Conservation (phyloP, 2,888 invertebrate species). For the Troides oblongomaculatus region DNA sequence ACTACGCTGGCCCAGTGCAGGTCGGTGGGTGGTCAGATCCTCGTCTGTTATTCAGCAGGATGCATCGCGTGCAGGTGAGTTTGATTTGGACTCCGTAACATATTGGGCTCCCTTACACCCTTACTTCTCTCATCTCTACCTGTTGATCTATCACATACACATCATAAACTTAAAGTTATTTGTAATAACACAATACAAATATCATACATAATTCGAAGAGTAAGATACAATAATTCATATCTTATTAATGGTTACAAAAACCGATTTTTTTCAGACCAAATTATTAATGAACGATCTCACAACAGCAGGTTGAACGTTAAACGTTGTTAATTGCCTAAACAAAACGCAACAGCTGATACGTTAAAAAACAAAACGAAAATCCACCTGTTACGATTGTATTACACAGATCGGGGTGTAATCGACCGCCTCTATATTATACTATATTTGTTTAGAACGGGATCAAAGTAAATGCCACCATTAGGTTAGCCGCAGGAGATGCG, state of each 20-base stretch:
- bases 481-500: constrained; percentile 73
- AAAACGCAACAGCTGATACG: constrained; percentile 53
- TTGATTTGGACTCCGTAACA: too few species aligned
- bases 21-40: too few species aligned
- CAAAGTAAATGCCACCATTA: constrained; percentile 66
- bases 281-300: constrained; percentile 11
- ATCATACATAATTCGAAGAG: too few species aligned
- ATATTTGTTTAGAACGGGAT: constrained; percentile 69
- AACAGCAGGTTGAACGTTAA: constrained; percentile 71
- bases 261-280: too few species aligned
- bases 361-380: constrained; percentile 45
- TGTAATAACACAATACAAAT: too few species aligned
- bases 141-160: too few species aligned
- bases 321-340: constrained; percentile 62
- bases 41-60: too few species aligned
- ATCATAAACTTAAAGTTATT: too few species aligned
- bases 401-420: constrained; percentile 36
- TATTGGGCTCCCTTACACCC: too few species aligned
- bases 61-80: too few species aligned
- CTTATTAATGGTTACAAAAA: neutral
- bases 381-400: constrained; percentile 63
- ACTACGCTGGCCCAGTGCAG: too few species aligned
- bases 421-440: constrained; percentile 38
- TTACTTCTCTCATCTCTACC: too few species aligned
- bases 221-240: neutral